phyloP scores from a whole-genome alignment of 2,888 invertebrate genomes.

The Apotomis capreana region DNA sequence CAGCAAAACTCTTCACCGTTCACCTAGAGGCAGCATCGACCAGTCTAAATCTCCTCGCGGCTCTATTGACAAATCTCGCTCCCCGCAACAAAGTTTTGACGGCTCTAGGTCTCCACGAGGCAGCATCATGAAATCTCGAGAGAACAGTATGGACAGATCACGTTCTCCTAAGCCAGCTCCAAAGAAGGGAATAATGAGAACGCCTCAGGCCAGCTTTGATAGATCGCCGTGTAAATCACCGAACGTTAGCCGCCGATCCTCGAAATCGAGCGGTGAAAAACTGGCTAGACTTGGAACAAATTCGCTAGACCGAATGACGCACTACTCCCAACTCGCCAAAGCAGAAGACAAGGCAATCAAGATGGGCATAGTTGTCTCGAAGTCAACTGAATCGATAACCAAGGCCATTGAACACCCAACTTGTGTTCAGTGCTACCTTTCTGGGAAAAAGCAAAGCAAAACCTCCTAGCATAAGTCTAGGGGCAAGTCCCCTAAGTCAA shows the following conservation, averaged over 20 bases:
- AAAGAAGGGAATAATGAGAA: slow-evolving; percentile 80
- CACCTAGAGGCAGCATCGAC: slow-evolving; percentile 82
- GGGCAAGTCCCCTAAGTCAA: slow-evolving; percentile 85
- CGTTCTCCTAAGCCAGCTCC: slow-evolving; percentile 78
- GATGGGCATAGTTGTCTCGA: slow-evolving; percentile 83
- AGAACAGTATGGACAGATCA: slow-evolving; percentile 73
- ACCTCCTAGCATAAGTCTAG: slow-evolving; percentile 87
- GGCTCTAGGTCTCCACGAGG: slow-evolving; percentile 76
- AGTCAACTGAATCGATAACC: slow-evolving; percentile 81
- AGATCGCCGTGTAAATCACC: slow-evolving; percentile 78
- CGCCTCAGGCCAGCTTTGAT: slow-evolving; percentile 79
- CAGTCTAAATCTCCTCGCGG: slow-evolving; percentile 80
- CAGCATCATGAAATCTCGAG: slow-evolving; percentile 78
- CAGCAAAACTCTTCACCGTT: slow-evolving; percentile 72
- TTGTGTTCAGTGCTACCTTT: slow-evolving; percentile 89
- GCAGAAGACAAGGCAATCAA: slow-evolving; percentile 79
- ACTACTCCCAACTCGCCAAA: slow-evolving; percentile 78
- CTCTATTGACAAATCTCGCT: slow-evolving; percentile 82
- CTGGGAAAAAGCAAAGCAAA: slow-evolving; percentile 83
- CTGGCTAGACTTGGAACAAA: slow-evolving; percentile 77
- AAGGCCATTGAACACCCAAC: slow-evolving; percentile 86
- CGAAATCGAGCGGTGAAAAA: slow-evolving; percentile 73
- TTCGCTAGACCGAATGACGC: slow-evolving; percentile 76
- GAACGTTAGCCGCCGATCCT: slow-evolving; percentile 72
- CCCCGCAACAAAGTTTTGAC: slow-evolving; percentile 84